These are phyloP conservation scores for Neosilurus mollespiculum DNA, from an alignment of 2,797 vertebrate species.

Conservation along the genomic window DNA sequence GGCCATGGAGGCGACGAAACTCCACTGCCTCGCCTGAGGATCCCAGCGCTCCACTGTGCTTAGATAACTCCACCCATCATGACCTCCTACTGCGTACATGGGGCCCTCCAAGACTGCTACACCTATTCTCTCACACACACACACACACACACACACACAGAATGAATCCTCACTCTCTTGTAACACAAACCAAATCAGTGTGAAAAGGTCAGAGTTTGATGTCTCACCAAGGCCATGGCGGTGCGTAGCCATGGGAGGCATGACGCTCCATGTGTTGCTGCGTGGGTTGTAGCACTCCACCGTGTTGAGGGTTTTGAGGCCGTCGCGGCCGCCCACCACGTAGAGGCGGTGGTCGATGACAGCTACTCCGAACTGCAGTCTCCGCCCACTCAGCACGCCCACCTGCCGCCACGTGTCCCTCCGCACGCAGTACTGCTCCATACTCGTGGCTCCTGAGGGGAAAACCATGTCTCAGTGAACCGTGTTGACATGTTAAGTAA, in stretches of 20 bases:
- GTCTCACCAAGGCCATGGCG: conserved; percentile 90
- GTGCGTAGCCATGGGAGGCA: conserved; percentile 98
- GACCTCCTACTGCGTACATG: conserved; percentile 96
- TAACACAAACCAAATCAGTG: not conserved
- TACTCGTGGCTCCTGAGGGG: conserved; percentile 88
- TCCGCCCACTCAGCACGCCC: conserved; percentile 92
- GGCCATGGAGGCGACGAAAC: conserved; percentile 97
- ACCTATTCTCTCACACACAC: conserved; percentile 68
- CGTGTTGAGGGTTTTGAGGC: conserved; percentile 94
- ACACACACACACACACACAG: conserved; percentile 17
- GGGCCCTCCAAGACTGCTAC: conserved; percentile 94
- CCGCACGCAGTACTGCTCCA: conserved; percentile 95
- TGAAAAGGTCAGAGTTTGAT: not conserved
- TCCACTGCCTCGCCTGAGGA: conserved; percentile 96
- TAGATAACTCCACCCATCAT: conserved; percentile 98
- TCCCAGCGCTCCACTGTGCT: conserved; percentile 96
- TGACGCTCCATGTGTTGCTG: conserved; percentile 93
- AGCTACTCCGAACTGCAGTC: conserved; percentile 92
- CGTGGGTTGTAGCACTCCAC: conserved; percentile 97
- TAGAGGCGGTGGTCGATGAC: conserved; percentile 91
- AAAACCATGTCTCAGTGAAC: not conserved
- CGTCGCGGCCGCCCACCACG: conserved; percentile 95
- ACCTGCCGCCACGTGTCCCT: conserved; percentile 92
- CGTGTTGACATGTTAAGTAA: not conserved
- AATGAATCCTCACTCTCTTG: not conserved